A percentile compares a stretch with the other conserved stretches of the same genome.
Evolutionary conservation across 2,888 invertebrate genomes (phyloP).

Genomic region (Tyria jacobaeae): DNA sequence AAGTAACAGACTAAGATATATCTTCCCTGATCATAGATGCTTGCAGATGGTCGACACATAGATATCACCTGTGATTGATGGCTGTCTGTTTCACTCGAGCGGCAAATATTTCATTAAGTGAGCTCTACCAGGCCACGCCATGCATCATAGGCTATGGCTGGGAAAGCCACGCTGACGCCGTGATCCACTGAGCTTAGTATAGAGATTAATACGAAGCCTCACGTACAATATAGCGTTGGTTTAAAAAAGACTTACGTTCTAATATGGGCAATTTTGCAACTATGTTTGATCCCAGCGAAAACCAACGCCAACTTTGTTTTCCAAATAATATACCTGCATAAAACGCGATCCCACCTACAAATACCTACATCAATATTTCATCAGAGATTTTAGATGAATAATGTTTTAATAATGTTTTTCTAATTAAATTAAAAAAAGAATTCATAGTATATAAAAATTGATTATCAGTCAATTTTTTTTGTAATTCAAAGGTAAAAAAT

Average conservation of each 20-base stretch:
- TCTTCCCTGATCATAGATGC: conserved; percentile 39
- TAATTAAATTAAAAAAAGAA: background rate
- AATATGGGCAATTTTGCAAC: conserved; percentile 34
- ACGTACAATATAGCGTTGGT: conserved; percentile 60
- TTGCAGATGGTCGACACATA: conserved; percentile 60
- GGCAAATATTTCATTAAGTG: conserved; percentile 83
- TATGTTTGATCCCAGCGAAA: conserved; percentile 12
- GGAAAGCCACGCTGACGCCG: conserved; percentile 73
- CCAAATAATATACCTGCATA: background rate
- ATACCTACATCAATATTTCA: background rate
- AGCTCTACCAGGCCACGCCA: conserved; percentile 74
- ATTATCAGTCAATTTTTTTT: too few relatives aligned
- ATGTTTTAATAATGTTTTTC: background rate
- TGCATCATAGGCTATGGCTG: conserved; percentile 79
- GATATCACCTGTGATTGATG: conserved; percentile 80
- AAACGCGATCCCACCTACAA: background rate
- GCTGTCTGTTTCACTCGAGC: conserved; percentile 74
- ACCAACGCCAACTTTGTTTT: background rate
- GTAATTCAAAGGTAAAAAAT: too few relatives aligned
- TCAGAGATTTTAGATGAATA: background rate
- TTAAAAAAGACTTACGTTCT: conserved; percentile 38
- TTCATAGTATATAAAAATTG: too few relatives aligned
- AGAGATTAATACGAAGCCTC: conserved; percentile 78
- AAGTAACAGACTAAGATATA: background rate
- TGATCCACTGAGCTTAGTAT: conserved; percentile 81